These are phyloP conservation scores for Digitonthophagus gazella DNA, from an alignment of 2,888 invertebrate species.

Conservation along the genomic window DNA sequence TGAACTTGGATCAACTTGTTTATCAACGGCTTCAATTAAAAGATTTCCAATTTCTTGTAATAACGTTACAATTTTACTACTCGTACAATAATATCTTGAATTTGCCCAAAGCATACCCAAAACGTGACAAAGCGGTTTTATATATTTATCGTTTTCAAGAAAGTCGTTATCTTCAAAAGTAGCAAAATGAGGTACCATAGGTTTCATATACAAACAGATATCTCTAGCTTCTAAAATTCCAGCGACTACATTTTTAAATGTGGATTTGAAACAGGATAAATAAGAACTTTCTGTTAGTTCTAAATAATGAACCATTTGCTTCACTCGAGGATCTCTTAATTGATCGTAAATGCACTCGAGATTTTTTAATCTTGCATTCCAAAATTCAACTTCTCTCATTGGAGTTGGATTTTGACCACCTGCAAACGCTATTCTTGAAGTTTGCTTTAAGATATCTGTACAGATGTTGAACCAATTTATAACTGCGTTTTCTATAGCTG, in stretches of 20 bases:
- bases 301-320: slow-evolving; percentile 70
- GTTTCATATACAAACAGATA: slow-evolving; percentile 74
- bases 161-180: slow-evolving; percentile 71
- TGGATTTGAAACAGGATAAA: slow-evolving; percentile 69
- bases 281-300: slow-evolving; percentile 80
- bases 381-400: slow-evolving; percentile 72
- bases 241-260: slow-evolving; percentile 76
- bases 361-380: slow-evolving; percentile 74
- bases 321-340: slow-evolving; percentile 76
- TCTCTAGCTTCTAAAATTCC: slow-evolving; percentile 82
- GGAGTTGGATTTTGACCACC: slow-evolving; percentile 72
- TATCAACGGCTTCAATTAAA: slow-evolving; percentile 71
- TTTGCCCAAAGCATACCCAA: slow-evolving; percentile 83
- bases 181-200: slow-evolving; percentile 68
- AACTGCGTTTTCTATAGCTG: slow-evolving; percentile 79
- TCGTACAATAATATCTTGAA: slow-evolving; percentile 57
- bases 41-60: slow-evolving; percentile 79
- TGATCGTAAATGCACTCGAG: slow-evolving; percentile 86
- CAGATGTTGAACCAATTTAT: slow-evolving; percentile 76
- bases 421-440: slow-evolving; percentile 68
- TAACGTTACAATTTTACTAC: slow-evolving; percentile 65
- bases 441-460: slow-evolving; percentile 74
- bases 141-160: slow-evolving; percentile 57
- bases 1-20: slow-evolving; percentile 72
- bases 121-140: slow-evolving; percentile 74